phyloP scores from a whole-genome alignment of 2,888 invertebrate genomes.

The Geotrupes spiniger region DNA sequence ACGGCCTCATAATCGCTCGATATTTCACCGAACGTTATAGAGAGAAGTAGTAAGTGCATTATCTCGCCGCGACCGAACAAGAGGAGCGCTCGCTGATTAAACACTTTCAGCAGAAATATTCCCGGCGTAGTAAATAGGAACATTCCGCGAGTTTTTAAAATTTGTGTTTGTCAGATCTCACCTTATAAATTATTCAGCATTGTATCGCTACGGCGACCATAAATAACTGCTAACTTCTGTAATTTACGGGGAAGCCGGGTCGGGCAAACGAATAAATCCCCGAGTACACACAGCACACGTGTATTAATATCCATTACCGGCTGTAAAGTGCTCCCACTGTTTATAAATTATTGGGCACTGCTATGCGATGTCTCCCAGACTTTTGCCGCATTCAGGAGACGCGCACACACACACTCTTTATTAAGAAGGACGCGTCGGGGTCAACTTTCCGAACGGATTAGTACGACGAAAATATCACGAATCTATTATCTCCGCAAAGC shows the following conservation, averaged over 20 bases:
- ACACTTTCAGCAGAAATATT: conserved; percentile 40
- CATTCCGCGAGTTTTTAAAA: conserved; percentile 47
- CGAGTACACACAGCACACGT: conserved; percentile 12
- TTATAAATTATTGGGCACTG: conserved; percentile 39
- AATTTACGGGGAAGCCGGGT: conserved; percentile 19
- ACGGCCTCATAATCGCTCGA: conserved; percentile 12
- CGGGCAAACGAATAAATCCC: conserved; percentile 14
- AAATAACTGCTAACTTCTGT: conserved; percentile 40
- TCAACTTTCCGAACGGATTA: neutral
- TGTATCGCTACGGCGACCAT: conserved; percentile 44
- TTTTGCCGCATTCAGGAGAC: neutral
- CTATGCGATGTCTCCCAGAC: neutral
- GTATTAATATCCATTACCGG: conserved; percentile 20
- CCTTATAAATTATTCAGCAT: conserved; percentile 51
- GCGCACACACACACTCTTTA: conserved; percentile 3
- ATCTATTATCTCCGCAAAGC: too few species aligned
- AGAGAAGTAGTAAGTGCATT: conserved; percentile 8
- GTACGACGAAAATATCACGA: too few species aligned
- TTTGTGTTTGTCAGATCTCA: conserved; percentile 50
- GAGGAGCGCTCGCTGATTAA: conserved; percentile 30
- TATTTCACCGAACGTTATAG: conserved; percentile 9
- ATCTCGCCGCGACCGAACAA: conserved; percentile 6
- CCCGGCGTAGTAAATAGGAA: conserved; percentile 42
- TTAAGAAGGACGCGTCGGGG: neutral
- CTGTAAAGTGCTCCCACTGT: conserved; percentile 43